Evolutionary conservation across 2,113 vertebrate genomes (phyloP).

Genomic region (Brienomyrus longianalis): DNA sequence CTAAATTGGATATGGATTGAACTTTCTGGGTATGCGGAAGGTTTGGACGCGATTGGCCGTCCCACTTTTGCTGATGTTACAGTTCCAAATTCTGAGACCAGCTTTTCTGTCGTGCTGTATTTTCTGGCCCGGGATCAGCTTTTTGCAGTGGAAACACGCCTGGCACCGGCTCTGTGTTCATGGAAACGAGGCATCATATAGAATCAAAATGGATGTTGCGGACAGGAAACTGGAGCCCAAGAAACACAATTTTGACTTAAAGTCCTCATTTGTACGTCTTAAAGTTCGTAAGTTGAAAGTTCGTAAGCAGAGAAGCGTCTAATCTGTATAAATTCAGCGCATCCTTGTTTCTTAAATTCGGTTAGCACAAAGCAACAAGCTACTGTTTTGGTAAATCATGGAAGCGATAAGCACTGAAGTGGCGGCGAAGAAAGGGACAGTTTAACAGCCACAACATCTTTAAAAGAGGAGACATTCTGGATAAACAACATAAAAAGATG

Average conservation of each 20-base stretch:
- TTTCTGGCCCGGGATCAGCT: neutral
- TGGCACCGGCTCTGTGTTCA: neutral
- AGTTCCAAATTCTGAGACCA: neutral
- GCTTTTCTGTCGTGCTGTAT: neutral
- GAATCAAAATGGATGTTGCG: too few species aligned
- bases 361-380: neutral
- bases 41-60: neutral
- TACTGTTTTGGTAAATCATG: neutral
- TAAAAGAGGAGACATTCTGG: neutral
- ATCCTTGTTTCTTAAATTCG: neutral
- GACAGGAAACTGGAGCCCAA: too few species aligned
- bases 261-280: too few species aligned
- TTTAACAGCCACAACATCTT: neutral
- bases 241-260: too few species aligned
- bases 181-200: neutral
- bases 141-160: neutral
- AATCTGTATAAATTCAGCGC: neutral
- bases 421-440: neutral
- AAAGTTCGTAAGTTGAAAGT: too few species aligned
- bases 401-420: neutral
- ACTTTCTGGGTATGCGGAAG: neutral
- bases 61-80: neutral
- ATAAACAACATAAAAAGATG: neutral
- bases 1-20: neutral
- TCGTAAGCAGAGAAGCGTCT: too few species aligned